Evolutionary conservation across 2,113 vertebrate species (phyloP).

Genomic region (Ophiodon elongatus): DNA sequence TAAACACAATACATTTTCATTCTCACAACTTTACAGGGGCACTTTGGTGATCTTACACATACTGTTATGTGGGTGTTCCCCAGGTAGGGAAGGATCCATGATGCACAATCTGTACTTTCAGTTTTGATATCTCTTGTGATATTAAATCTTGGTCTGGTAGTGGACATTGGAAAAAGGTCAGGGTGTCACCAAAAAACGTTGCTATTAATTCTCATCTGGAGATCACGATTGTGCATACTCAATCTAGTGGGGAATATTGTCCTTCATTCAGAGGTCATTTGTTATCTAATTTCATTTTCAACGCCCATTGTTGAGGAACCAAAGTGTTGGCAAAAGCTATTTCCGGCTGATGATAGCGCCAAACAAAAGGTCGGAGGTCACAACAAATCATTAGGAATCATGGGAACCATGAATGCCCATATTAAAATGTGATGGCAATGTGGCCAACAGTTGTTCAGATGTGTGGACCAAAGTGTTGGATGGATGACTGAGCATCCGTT

Average conservation of each 20-base stretch:
- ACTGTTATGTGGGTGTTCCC: neutral
- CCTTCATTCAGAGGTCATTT: neutral
- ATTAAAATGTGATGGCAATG: slow-evolving; percentile 26
- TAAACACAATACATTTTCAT: neutral
- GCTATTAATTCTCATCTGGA: neutral
- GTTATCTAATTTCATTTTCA: neutral
- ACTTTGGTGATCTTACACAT: neutral
- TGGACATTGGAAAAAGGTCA: slow-evolving; percentile 1
- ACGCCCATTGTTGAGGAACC: neutral
- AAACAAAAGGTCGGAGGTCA: slow-evolving; percentile 7
- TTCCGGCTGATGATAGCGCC: neutral
- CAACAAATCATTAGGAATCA: slow-evolving; percentile 1
- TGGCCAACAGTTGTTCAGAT: slow-evolving; percentile 22
- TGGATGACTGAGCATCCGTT: slow-evolving; percentile 38
- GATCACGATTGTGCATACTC: neutral
- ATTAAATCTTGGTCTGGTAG: neutral
- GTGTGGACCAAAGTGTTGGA: slow-evolving; percentile 37
- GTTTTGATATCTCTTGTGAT: neutral
- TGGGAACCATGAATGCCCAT: slow-evolving; percentile 5
- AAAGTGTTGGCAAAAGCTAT: neutral
- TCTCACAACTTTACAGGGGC: neutral
- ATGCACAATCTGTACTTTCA: neutral
- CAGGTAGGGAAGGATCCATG: neutral
- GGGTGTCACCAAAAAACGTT: neutral
- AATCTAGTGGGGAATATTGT: neutral